Conservation (phyloP, 2,797 vertebrate genomes). For the Lophotriccus pileatus region DNA sequence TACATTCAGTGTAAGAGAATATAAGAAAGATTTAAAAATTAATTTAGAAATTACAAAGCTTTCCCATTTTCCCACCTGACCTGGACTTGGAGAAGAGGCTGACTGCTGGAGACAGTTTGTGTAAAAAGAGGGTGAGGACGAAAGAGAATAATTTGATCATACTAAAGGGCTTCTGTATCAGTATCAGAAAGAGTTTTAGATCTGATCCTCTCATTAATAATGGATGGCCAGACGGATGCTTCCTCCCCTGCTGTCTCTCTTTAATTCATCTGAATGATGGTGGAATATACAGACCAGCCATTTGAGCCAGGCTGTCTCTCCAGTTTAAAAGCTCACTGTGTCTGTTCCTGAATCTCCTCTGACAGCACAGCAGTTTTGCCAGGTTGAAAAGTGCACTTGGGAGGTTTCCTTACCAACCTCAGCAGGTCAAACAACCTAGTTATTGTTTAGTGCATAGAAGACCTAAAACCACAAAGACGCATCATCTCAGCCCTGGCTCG, state of each 20-base stretch:
- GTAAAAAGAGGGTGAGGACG: not conserved
- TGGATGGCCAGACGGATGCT: not conserved
- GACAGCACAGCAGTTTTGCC: not conserved
- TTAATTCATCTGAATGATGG: not conserved
- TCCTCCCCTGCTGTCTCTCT: not conserved
- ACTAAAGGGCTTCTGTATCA: not conserved
- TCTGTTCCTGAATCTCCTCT: not conserved
- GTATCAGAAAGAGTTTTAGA: constrained; percentile 36
- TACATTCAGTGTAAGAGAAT: not conserved
- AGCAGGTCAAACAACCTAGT: not conserved
- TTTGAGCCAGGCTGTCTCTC: not conserved
- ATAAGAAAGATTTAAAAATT: not conserved
- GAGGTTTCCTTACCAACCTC: not conserved
- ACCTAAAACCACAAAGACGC: not conserved
- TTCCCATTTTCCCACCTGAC: not conserved
- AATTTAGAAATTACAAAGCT: not conserved
- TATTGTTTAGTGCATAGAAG: not conserved
- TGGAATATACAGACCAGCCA: not conserved
- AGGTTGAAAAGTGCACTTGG: not conserved
- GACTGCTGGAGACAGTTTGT: not conserved
- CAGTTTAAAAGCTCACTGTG: not conserved
- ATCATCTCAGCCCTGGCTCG: accelerated
- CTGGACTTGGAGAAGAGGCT: not conserved
- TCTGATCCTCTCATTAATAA: constrained; percentile 50
- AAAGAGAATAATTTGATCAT: not conserved